Evolutionary conservation across 2,888 invertebrate species (phyloP).

Genomic region (Drosophila algonquin): DNA sequence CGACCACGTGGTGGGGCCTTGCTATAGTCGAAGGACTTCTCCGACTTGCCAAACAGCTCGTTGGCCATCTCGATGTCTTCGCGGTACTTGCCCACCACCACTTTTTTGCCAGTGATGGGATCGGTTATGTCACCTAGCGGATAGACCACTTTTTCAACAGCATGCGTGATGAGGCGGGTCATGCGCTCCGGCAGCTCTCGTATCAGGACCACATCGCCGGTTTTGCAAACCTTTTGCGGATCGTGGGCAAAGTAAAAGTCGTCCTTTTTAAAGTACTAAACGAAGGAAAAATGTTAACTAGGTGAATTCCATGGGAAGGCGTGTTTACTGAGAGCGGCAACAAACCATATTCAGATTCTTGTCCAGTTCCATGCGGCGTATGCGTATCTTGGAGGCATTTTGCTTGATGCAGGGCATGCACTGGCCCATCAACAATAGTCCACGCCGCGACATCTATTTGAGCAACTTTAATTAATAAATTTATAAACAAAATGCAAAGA

Average conservation of each 20-base stretch:
- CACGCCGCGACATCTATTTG: slow-evolving; percentile 84
- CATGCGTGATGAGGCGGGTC: slow-evolving; percentile 91
- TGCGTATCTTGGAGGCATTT: slow-evolving; percentile 91
- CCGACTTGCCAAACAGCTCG: slow-evolving; percentile 88
- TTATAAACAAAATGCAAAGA: too few relatives aligned
- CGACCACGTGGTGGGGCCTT: slow-evolving; percentile 92
- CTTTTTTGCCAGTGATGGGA: slow-evolving; percentile 92
- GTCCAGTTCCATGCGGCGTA: slow-evolving; percentile 90
- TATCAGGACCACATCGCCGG: slow-evolving; percentile 92
- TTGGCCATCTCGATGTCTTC: slow-evolving; percentile 89
- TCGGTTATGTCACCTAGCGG: slow-evolving; percentile 93
- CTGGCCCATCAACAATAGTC: slow-evolving; percentile 88
- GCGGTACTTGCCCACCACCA: slow-evolving; percentile 89
- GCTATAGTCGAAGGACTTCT: slow-evolving; percentile 89
- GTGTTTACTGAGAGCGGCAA: neutral
- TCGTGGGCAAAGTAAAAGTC: slow-evolving; percentile 91
- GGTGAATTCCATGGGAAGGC: neutral
- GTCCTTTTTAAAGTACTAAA: slow-evolving; percentile 91
- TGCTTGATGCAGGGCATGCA: slow-evolving; percentile 91
- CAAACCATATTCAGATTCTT: slow-evolving; percentile 90
- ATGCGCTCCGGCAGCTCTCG: slow-evolving; percentile 89
- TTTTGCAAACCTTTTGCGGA: slow-evolving; percentile 90
- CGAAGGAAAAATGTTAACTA: slow-evolving; percentile 50
- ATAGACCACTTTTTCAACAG: slow-evolving; percentile 91
- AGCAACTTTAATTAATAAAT: slow-evolving; percentile 15